These are phyloP conservation scores for Ptychochromis oligacanthus DNA, from an alignment of 2,113 vertebrate genomes.

Conservation along the genomic window DNA sequence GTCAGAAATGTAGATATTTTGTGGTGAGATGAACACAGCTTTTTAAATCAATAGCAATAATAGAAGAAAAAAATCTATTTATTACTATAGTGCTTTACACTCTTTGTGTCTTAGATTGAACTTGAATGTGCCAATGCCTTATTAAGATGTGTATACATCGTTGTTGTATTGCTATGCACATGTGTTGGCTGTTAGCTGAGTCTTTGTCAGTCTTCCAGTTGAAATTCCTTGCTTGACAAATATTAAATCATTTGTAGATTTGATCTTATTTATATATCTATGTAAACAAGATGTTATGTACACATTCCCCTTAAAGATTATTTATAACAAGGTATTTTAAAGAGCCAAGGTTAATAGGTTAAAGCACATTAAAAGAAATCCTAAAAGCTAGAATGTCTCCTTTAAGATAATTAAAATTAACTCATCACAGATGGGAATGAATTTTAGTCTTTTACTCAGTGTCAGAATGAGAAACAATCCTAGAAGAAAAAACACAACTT, in stretches of 20 bases:
- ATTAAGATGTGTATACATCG: slow-evolving; percentile 59
- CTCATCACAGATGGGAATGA: background rate
- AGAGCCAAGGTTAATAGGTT: background rate
- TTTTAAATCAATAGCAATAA: slow-evolving; percentile 78
- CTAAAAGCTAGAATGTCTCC: slow-evolving; percentile 9
- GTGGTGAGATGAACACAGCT: slow-evolving; percentile 64
- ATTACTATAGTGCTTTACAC: slow-evolving; percentile 76
- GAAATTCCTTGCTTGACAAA: slow-evolving; percentile 43
- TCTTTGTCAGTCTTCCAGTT: slow-evolving; percentile 60
- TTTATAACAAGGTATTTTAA: slow-evolving; percentile 47
- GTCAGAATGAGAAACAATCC: slow-evolving; percentile 5
- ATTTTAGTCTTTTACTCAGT: slow-evolving; percentile 12
- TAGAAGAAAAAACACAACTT: background rate
- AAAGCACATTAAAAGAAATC: slow-evolving; percentile 16
- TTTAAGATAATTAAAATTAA: slow-evolving; percentile 5
- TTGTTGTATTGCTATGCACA: slow-evolving; percentile 65
- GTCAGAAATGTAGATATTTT: slow-evolving; percentile 66
- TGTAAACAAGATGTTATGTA: slow-evolving; percentile 42
- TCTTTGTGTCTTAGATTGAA: slow-evolving; percentile 74
- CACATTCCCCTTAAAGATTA: slow-evolving; percentile 52
- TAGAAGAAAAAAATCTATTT: slow-evolving; percentile 67
- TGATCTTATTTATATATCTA: slow-evolving; percentile 57
- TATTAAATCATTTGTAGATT: slow-evolving; percentile 61
- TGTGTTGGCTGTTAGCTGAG: slow-evolving; percentile 56
- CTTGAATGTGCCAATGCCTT: slow-evolving; percentile 77